Base-by-base conservation (phyloP, 2,797 vertebrate species). In the Bradypodion ventrale region DNA sequence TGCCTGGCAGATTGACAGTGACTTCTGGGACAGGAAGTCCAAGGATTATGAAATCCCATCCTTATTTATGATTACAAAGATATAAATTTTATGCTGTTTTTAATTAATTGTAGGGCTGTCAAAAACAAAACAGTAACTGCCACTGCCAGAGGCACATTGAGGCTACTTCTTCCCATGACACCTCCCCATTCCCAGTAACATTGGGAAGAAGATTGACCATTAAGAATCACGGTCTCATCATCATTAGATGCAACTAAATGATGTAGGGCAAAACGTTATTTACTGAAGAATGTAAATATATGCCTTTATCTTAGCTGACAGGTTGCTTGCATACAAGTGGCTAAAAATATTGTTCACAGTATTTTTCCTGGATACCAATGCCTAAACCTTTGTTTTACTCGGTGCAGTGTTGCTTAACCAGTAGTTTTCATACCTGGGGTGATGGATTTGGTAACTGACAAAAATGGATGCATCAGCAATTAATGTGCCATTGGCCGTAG, bases 251-350 rank as follows among this genome's bases (percentile, higher is more conserved):
- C 80, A 78, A 81, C 75, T 73, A 19, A 75, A 62, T 72, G 42
- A 21, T 9, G 1, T 70, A 52, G 62, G 23, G 68, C 3, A 79
- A 88, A 85, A 12, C 0, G 80, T 89, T 88, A 4, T 32, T 66
- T 56, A 52, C 23, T 87, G 59, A 88, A 88, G 82, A 89, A 7
- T 84, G 16, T 10, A 87, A 89, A 87, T 84, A 66, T 83, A 27
- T 88, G 7, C 29, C 70, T 89, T 89, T 88, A 87, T 82, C 66
- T 92, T 84, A 15, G n/a, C n/a, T 89, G 84, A 88, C 84, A 89
- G 7, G 44, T 76, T 92, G 65, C 83, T 88, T 89, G 59, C 65
- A 84, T 88, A 85, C 19, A 86, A 83, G 85, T 85, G 37, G 56
- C 6, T 88, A 79, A 90, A 87, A 91, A 85, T 87, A 89, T 35